Conservation (phyloP, 2,113 vertebrate species). For the Mastomys natalensis region DNA sequence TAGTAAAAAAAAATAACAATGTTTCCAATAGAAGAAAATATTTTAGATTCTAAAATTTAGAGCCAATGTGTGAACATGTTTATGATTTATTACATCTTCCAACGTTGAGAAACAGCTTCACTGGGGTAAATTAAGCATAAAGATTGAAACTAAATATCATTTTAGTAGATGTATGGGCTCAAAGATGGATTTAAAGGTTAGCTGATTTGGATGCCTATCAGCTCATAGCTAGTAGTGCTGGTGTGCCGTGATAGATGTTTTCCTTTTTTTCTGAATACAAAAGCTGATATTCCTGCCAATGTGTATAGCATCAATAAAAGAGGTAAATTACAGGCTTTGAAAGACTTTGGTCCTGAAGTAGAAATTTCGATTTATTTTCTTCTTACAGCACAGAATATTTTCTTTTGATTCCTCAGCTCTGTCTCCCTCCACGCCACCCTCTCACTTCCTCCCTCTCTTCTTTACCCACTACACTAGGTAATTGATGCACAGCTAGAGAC, state of each 20-base stretch:
- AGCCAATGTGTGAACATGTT: not conserved
- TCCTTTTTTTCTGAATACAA: not conserved
- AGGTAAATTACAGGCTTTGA: constrained; percentile 54
- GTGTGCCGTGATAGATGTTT: not conserved
- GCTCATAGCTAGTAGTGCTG: not conserved
- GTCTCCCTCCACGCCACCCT: not conserved
- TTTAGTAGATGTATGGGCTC: not conserved
- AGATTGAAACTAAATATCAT: not conserved
- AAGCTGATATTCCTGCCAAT: not conserved
- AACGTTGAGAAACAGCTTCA: not conserved
- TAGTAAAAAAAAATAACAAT: not conserved
- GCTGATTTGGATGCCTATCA: not conserved
- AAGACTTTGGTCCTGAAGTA: constrained; percentile 45
- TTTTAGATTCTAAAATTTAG: not conserved
- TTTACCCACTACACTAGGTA: not conserved
- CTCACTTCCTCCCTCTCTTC: not conserved
- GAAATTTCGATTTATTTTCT: constrained; percentile 47
- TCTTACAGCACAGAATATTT: not conserved
- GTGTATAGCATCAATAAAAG: not conserved
- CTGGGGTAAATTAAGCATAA: not conserved
- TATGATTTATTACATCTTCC: not conserved
- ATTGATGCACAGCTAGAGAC: constrained; percentile 40
- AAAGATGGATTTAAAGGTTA: not conserved
- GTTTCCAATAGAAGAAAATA: not conserved
- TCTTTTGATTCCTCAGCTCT: not conserved